Conservation (phyloP, 2,888 invertebrate species). For the Protonemura montana region DNA sequence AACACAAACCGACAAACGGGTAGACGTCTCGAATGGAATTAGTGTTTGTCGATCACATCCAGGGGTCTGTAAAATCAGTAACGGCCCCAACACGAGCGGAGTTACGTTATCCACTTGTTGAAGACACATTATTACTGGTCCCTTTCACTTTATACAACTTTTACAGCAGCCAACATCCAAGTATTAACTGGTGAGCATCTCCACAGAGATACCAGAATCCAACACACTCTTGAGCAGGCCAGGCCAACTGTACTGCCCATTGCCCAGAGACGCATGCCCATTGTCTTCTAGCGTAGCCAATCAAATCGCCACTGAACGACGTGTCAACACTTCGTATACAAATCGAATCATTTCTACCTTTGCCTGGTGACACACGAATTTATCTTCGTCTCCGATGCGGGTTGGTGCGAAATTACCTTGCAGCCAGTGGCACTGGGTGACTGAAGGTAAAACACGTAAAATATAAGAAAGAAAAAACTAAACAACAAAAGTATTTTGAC, state of each 20-base stretch:
- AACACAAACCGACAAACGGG: neutral
- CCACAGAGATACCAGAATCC: neutral
- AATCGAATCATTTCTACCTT: neutral
- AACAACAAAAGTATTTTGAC: neutral
- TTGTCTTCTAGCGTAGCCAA: neutral
- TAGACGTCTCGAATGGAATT: neutral
- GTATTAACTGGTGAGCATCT: neutral
- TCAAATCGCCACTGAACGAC: neutral
- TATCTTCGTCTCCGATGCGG: neutral
- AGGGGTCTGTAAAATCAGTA: neutral
- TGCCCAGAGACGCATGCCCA: neutral
- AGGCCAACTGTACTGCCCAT: neutral
- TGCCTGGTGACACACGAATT: neutral
- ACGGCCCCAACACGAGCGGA: neutral
- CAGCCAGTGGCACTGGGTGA: neutral
- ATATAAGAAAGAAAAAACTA: too few species aligned
- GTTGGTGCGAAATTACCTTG: neutral
- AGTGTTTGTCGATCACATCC: neutral
- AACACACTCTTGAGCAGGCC: neutral
- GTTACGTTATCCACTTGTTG: neutral
- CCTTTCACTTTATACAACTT: conserved; percentile 12
- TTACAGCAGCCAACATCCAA: neutral
- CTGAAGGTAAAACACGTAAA: neutral
- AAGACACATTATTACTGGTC: neutral
- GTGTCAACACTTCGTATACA: neutral